Conservation (phyloP, 2,888 invertebrate species). For the Bellardia bayeri region DNA sequence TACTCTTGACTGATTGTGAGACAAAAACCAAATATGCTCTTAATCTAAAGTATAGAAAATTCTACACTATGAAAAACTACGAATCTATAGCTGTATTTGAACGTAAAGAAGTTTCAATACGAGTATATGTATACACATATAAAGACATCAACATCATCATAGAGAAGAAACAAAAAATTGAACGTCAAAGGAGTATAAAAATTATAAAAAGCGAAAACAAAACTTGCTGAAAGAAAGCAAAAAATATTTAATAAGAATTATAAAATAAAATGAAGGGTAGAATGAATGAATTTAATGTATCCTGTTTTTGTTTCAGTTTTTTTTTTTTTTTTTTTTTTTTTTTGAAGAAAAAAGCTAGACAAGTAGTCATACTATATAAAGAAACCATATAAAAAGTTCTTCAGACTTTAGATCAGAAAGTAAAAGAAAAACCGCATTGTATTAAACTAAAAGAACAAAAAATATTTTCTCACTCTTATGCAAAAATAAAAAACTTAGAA, state of each 20-base stretch:
- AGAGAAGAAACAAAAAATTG: constrained; percentile 14
- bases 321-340: constrained; percentile 23
- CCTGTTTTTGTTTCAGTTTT: constrained; percentile 51
- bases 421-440: constrained; percentile 67
- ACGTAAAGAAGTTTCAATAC: not conserved
- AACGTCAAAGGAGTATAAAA: constrained; percentile 62
- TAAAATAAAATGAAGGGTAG: constrained; percentile 70
- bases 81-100: constrained; percentile 7
- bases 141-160: constrained; percentile 60
- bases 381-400: constrained; percentile 57
- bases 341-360: constrained; percentile 46
- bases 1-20: constrained; percentile 72
- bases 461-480: constrained; percentile 32
- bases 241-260: constrained; percentile 67
- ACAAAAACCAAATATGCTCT: constrained; percentile 72
- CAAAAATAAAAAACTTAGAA: constrained; percentile 22
- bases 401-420: constrained; percentile 57
- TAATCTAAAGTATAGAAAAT: constrained; percentile 61
- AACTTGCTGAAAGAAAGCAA: constrained; percentile 23
- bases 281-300: constrained; percentile 64
- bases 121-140: too few relatives aligned
- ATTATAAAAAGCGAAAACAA: constrained; percentile 14
- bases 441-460: constrained; percentile 59
- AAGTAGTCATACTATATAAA: constrained; percentile 30
- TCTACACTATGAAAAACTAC: constrained; percentile 49